Base-by-base conservation (phyloP, 2,888 invertebrate genomes). In the Andrena fulva region DNA sequence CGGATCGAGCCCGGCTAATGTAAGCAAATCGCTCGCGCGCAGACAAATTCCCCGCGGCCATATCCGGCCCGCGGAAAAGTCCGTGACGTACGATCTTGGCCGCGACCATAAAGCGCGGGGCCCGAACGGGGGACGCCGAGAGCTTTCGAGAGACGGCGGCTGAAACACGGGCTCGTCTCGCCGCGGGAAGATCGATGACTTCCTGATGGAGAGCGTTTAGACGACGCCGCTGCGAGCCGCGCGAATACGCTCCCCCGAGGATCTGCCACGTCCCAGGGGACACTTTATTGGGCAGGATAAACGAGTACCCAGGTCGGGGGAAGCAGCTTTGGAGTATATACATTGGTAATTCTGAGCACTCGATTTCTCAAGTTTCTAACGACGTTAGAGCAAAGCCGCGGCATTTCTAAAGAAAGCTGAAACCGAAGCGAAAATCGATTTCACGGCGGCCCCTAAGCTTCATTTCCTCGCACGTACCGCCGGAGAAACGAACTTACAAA, bases 31-130 rank as follows among this genome's bases (percentile, higher is more conserved):
- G 89, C 87, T 85, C 70, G 85, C 77, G 66, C 77, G 68, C 86
- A 90, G 92, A 92, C 92, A 92, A 92, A 92, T 92, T 88, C 89
- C 81, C 81, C 81, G 72, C 85, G 74, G 76, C 91, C 91, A 85
- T 91, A 91, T 91, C 85, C 77, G 89, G 81, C 54, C 54, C 16
- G 16, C 1, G 75, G 70, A 90, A 91, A 91, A 89, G 75, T 81
- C 77, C 48, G 62, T 87, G 88, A 90, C 86, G 87, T 87, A 90
- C 87, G 89, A 88, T 82, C 87, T 77, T 85, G 85, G 77, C 75
- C 80, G 70, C 69, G 71, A 74, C 89, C 87, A 83, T 88, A 87
- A 87, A 87, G 78, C 80, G 84, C 67, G 80, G 85, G 87, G 78
- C 78, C 77, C 67, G 84, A 74, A 64, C 75, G 64, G 63, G 33